Evolutionary conservation across 2,888 invertebrate genomes (phyloP).

Genomic region (Trichopoda pennipes): DNA sequence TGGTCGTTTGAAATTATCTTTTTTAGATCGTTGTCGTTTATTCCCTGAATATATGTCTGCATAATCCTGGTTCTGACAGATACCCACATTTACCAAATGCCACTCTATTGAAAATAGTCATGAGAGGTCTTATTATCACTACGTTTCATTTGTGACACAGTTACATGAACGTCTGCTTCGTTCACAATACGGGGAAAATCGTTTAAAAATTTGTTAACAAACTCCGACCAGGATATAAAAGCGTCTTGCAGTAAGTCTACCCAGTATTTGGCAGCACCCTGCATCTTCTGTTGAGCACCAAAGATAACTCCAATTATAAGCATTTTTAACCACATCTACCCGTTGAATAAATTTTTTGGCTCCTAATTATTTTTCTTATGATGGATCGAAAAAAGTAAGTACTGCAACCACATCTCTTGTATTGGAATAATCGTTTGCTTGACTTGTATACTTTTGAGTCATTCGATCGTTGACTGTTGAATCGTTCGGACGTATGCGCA

Average conservation of each 20-base stretch:
- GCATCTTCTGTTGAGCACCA: neutral
- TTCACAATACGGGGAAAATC: neutral
- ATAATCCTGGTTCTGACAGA: neutral
- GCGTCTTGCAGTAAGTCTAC: neutral
- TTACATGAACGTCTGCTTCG: too few species aligned
- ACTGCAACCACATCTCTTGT: neutral
- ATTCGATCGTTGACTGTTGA: too few species aligned
- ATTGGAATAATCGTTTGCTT: neutral
- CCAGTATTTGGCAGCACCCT: constrained; percentile 11
- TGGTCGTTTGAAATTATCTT: too few species aligned
- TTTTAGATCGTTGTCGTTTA: neutral
- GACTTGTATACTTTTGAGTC: too few species aligned
- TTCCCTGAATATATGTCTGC: neutral
- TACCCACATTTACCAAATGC: neutral
- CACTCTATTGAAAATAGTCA: constrained; percentile 16
- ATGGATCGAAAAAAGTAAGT: neutral
- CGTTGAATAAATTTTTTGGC: neutral
- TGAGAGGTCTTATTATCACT: neutral
- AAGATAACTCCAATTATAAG: neutral
- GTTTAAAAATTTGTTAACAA: neutral
- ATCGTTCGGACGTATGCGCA: too few species aligned
- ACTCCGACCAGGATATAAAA: neutral
- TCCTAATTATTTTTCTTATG: neutral
- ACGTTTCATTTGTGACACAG: constrained; percentile 3
- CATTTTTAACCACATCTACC: neutral